Evolutionary conservation across 2,113 vertebrate species (phyloP), one percentile per base, ranked within the genome.

Genomic region (Suricata suricatta): DNA sequence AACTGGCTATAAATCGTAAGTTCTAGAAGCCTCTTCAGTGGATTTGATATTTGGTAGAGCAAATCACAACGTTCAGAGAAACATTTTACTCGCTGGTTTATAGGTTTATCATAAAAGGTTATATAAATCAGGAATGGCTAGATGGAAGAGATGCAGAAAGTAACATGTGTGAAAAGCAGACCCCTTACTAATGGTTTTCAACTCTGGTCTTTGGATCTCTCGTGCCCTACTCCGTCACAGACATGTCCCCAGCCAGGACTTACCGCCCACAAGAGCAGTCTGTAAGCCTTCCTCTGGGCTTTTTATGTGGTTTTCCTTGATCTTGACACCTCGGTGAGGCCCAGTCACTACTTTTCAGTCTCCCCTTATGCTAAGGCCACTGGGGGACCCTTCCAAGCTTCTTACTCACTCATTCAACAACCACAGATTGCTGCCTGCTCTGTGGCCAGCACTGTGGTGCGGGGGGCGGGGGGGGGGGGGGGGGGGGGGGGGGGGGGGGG

Each of bases 381-480:
- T 38, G 33, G 23, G 23, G 10, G 33, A 76, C 38, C 38, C 31
- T 80, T 87, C 25, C 9, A 96, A 81, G 50, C 54, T 41, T 71
- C 86, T 35, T 69, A 68, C 35, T 35, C 52, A 71, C 5, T 85
- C 21, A 90, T 74, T 80, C 64, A 41, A 25, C 35, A 83, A 81
- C 47, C 33, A 60, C 0, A 12, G 23, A 60, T 33, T 10, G 63
- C 33, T 23, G 57, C 33, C 31, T 19, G 57, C 83, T 52, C 29
- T 2, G 29, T 35, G 31, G 44, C 41, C 33, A 16, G 19, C 29
- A 23, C 2, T 31, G 16, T 7, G 14, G 12, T 0, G 5, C 5
- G 6, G 4, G 12, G 33, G 29, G 5, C 52, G 14, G 6, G 4
- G 33, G 8, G 41, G 5, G 9, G 33, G 29, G 5, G 50, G 14